Evolutionary conservation across 2,888 invertebrate genomes (phyloP), one percentile per base, ranked within the genome.

Genomic region (Lasioglossum pauxillum): DNA sequence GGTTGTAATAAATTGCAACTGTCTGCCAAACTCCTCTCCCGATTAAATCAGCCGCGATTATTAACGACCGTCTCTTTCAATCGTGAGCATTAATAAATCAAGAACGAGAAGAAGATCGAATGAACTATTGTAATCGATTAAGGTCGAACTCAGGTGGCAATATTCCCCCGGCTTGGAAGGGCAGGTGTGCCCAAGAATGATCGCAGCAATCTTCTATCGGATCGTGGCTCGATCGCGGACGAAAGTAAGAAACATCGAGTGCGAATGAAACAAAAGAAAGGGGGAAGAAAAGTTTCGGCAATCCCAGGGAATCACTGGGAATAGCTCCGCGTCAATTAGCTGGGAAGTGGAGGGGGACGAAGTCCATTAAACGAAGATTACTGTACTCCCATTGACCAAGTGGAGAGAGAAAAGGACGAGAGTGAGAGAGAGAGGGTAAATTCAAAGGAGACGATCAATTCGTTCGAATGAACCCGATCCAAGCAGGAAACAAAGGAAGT

Each of bases 381-480:
- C 35, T 35, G 19, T 67, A 35, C 67, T 31, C 19, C 35, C 35
- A 35, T 67, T 19, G 67, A 67, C 27, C 64, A 5, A 27, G 27
- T 14, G 31, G 27, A 14, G 1, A 31, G 16, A 64, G 64, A 5
- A 16, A 64, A 27, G 27, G 27, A 14, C 5, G 49, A 2, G 23
- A 8, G 31, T 2, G 60, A 12, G 27, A 31, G 27, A 35, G 35
- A 16, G 35, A 35, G 67, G 7, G 35, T 19, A 19, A 35, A 19
- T 67, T 31, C 67, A 19, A 35, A 10, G 19, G 67, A 23, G 35
- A 19, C 35, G 67, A 35, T 67, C 35, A 67, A 67, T 67, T 10
- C 67, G 67, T 35, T 35, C 67, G 67, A 67, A 67, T 10, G 53
- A 46, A 53, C 71, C 71, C 57, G 79, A 74, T n/a, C 75, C 53